Conservation (phyloP, 2,797 vertebrate species). For the Parotocinclus haroldoi region DNA sequence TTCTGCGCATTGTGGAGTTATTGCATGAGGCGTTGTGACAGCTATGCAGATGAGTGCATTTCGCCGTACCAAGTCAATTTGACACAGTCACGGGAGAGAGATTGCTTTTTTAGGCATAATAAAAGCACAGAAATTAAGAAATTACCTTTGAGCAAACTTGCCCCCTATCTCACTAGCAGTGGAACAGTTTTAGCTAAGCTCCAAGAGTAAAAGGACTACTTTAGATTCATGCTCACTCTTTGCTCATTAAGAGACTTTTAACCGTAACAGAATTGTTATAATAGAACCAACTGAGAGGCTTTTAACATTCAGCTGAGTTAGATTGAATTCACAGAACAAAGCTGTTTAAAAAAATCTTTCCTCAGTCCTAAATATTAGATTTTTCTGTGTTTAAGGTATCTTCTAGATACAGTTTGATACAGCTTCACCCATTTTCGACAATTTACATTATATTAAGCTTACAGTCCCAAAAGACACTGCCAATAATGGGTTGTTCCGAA, state of each 20-base stretch:
- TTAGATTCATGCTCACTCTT: constrained; percentile 45
- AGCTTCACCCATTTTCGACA: too few species aligned
- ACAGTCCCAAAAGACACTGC: too few species aligned
- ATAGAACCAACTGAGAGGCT: constrained; percentile 42
- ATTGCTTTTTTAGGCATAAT: constrained; percentile 60
- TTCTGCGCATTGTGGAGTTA: constrained; percentile 64
- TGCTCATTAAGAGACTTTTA: constrained; percentile 48
- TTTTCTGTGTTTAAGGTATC: too few species aligned
- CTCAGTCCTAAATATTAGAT: constrained; percentile 5
- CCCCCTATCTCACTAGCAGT: constrained; percentile 41
- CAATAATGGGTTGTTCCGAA: too few species aligned
- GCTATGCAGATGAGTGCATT: constrained; percentile 64
- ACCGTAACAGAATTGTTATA: constrained; percentile 46
- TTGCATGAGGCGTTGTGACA: constrained; percentile 60
- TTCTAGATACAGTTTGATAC: too few species aligned
- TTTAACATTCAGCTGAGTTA: constrained; percentile 26
- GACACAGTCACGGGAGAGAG: constrained; percentile 62
- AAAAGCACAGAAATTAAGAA: constrained; percentile 65
- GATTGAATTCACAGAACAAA: constrained; percentile 8
- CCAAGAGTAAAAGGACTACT: constrained; percentile 39
- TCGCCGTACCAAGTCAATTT: constrained; percentile 61
- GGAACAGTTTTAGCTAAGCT: constrained; percentile 42
- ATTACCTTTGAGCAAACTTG: constrained; percentile 57
- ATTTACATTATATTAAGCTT: too few species aligned
- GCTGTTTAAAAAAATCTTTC: not conserved